Evolutionary conservation across 2,888 invertebrate genomes (phyloP).

Genomic region (Gandaritis pyraliata): DNA sequence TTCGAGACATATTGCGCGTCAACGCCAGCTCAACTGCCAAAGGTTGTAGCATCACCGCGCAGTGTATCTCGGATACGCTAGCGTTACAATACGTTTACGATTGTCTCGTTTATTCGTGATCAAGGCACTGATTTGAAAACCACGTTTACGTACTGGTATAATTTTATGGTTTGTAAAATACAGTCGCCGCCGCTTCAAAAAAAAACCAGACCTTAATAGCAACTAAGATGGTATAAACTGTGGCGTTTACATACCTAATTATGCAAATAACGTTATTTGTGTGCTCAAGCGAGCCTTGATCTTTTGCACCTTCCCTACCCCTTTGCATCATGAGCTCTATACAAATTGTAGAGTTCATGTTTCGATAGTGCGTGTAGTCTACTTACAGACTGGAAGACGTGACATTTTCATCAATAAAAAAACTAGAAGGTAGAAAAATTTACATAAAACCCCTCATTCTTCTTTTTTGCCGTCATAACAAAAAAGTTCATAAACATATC

Average conservation of each 20-base stretch:
- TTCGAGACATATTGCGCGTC: too few relatives aligned
- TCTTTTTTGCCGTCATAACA: not conserved
- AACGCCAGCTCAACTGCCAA: too few relatives aligned
- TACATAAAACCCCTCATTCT: constrained; percentile 19
- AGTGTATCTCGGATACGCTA: too few relatives aligned
- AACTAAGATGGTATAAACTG: constrained; percentile 20
- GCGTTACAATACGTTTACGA: too few relatives aligned
- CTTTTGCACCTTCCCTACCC: constrained; percentile 73
- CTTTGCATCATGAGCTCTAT: constrained; percentile 48
- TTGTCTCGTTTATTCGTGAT: too few relatives aligned
- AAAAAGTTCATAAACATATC: not conserved
- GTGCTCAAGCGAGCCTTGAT: constrained; percentile 58
- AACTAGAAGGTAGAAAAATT: too few relatives aligned
- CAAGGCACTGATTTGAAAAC: too few relatives aligned
- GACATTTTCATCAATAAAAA: too few relatives aligned
- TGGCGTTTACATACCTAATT: constrained; percentile 56
- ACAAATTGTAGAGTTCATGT: constrained; percentile 60
- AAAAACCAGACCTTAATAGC: constrained; percentile 5
- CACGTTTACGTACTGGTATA: too few relatives aligned
- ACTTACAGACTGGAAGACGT: too few relatives aligned
- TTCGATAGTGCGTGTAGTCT: constrained; percentile 60
- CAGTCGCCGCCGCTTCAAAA: not conserved
- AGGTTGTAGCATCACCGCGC: too few relatives aligned
- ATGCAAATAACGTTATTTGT: constrained; percentile 68
- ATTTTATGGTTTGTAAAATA: too few relatives aligned